Base-by-base conservation (phyloP, 2,888 invertebrate genomes). In the Eupithecia tripunctaria region DNA sequence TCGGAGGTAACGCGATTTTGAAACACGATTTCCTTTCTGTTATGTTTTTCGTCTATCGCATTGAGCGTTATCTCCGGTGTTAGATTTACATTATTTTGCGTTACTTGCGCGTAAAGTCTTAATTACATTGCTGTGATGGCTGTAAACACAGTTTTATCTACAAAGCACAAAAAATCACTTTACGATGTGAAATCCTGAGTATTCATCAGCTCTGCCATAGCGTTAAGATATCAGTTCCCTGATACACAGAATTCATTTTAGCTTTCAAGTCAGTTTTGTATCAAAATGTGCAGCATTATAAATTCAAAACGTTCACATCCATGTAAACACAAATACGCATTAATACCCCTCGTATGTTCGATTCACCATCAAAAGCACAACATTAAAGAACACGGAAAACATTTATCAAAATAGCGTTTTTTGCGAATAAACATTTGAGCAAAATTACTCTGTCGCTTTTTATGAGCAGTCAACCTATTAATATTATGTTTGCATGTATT, bases 1-100 rank as follows among this genome's bases (percentile, higher is more conserved):
- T 86, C 82, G 71, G 74, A 81, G 85, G 85, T 88, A 87, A 88
- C 84, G 76, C 81, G 85, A 87, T 88, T 86, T 86, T 79, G 81
- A 82, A 82, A 82, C 81, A 77, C 78, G 82, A 77, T 81, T 76
- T 78, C 75, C 74, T 77, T 76, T 69, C 73, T 78, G 76, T 80
- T 80, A 76, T 72, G 74, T 79, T 83, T 51, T 25, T 68, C 65
- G 60, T 36, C 76, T 72, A 70, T 63, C 69, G 67, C 51, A 43
- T 75, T 73, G 65, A 47, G 67, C 64, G 74, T 72, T 76, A 74
- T 74, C 64, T 74, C 64, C 64, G 38, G 36, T 63, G 15, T 36
- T 64, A 21, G 38, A 12, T 64, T 64, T 12, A 36, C 36, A 36
- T 38, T 64, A 64, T 64, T 64, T 64, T 7, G 60, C 21, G 32